These are phyloP conservation scores for Phenganax subtilis DNA, from an alignment of 92 coral and sea anemone species.

Conservation along the genomic window DNA sequence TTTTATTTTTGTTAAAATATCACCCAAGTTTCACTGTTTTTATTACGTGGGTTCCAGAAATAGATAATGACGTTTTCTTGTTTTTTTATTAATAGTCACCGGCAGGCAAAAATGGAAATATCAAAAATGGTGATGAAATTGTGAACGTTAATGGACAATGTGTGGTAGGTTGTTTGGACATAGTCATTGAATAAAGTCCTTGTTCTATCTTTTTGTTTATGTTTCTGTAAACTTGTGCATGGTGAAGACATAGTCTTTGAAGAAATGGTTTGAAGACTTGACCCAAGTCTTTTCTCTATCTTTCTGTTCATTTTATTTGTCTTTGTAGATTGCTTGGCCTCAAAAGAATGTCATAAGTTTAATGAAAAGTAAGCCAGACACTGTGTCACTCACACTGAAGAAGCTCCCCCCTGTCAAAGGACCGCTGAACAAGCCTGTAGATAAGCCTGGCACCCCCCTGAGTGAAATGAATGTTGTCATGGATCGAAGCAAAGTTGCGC, in stretches of 20 bases:
- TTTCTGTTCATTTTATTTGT: background rate
- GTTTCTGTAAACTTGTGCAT: too few species aligned
- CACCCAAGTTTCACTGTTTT: background rate
- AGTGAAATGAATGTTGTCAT: constrained; percentile 31
- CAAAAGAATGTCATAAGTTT: constrained; percentile 21
- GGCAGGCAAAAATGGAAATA: constrained; percentile 25
- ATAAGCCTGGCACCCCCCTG: constrained; percentile 33
- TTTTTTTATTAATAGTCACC: constrained; percentile 15
- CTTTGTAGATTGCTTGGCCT: constrained; percentile 28
- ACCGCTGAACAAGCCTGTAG: constrained; percentile 26
- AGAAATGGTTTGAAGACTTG: background rate
- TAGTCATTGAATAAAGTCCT: too few species aligned
- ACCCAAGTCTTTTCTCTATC: background rate
- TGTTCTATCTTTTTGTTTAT: too few species aligned
- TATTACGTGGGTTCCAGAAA: background rate
- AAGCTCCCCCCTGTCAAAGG: constrained; percentile 32
- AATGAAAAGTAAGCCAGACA: constrained; percentile 17
- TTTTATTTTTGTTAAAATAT: background rate
- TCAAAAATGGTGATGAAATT: constrained; percentile 35
- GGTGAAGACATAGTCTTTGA: too few species aligned
- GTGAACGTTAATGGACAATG: constrained; percentile 27
- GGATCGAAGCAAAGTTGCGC: constrained; percentile 5
- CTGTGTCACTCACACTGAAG: constrained; percentile 26
- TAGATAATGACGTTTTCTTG: background rate
- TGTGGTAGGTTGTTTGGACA: constrained; percentile 5